Percentiles rank a stretch among this genome's conserved stretches.
Conservation (phyloP, 1,140 invertebrate species). For the Hyles vespertilio region DNA sequence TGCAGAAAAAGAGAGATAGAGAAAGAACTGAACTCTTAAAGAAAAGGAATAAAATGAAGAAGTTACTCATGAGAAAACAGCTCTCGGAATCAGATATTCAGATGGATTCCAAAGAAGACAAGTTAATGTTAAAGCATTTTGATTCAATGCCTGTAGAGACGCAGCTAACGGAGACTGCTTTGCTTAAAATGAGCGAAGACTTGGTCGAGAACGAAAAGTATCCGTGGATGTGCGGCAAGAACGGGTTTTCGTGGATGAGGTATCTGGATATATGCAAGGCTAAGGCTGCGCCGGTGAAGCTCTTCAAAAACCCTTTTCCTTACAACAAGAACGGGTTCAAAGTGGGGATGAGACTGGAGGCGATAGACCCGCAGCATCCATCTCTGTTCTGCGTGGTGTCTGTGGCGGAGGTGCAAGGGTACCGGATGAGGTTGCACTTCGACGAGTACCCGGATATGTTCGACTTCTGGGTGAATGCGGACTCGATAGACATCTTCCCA, state of each 20-base stretch:
- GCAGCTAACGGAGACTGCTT: conserved; percentile 34
- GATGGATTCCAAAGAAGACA: conserved; percentile 42
- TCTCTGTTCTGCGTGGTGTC: conserved; percentile 92
- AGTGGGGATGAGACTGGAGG: conserved; percentile 94
- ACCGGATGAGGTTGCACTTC: conserved; percentile 92
- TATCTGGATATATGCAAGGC: conserved; percentile 84
- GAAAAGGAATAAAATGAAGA: conserved; percentile 68
- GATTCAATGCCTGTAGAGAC: conserved; percentile 34
- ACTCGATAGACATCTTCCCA: conserved; percentile 94
- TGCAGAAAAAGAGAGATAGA: conserved; percentile 55
- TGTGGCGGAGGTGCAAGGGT: conserved; percentile 89
- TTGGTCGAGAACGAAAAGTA: conserved; percentile 71
- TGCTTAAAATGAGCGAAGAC: conserved; percentile 54
- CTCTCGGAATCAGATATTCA: conserved; percentile 46
- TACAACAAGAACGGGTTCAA: conserved; percentile 83
- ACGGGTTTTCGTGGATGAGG: conserved; percentile 85
- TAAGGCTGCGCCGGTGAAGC: conserved; percentile 84
- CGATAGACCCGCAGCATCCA: conserved; percentile 94
- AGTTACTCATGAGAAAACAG: conserved; percentile 58
- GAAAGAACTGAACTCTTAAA: conserved; percentile 55
- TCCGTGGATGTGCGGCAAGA: conserved; percentile 82
- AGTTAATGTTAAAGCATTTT: conserved; percentile 42
- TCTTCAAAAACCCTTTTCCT: conserved; percentile 89
- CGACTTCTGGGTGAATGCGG: conserved; percentile 96
- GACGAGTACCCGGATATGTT: conserved; percentile 93